These are phyloP conservation scores for Planococcus citri DNA, from an alignment of 1,140 invertebrate species.

Conservation along the genomic window DNA sequence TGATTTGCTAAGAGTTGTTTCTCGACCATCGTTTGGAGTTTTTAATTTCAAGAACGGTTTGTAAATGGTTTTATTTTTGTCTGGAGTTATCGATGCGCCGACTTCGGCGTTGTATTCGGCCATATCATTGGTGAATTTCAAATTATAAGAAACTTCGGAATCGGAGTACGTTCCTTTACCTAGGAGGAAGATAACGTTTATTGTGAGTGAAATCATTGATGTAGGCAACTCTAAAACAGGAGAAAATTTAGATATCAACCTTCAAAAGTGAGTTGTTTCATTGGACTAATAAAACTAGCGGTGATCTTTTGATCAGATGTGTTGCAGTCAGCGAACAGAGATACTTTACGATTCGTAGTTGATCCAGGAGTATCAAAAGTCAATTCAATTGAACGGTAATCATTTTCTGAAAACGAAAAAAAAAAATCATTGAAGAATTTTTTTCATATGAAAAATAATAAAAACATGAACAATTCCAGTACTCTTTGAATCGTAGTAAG, in stretches of 20 bases:
- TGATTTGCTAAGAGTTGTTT: neutral
- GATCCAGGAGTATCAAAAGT: conserved; percentile 7
- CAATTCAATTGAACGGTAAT: neutral
- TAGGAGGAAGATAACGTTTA: neutral
- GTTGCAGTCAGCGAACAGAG: neutral
- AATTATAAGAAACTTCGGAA: neutral
- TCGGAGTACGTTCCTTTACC: neutral
- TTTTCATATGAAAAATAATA: too few species aligned
- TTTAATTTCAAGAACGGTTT: conserved; percentile 6
- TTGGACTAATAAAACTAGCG: neutral
- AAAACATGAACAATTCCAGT: too few species aligned
- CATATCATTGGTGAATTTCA: neutral
- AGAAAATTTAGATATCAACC: neutral
- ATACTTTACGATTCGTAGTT: neutral
- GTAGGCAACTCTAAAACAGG: neutral
- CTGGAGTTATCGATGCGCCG: neutral
- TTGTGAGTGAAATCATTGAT: neutral
- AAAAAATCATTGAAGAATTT: neutral
- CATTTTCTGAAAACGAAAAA: neutral
- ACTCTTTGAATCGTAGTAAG: neutral
- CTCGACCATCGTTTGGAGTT: neutral
- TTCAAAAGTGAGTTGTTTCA: neutral
- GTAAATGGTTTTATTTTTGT: neutral
- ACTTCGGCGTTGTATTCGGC: neutral
- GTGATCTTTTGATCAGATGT: neutral